A percentile compares a stretch with the other conserved stretches of the same genome.
Evolutionary conservation across 2,888 invertebrate genomes (phyloP).

Genomic region (Erannis defoliaria): DNA sequence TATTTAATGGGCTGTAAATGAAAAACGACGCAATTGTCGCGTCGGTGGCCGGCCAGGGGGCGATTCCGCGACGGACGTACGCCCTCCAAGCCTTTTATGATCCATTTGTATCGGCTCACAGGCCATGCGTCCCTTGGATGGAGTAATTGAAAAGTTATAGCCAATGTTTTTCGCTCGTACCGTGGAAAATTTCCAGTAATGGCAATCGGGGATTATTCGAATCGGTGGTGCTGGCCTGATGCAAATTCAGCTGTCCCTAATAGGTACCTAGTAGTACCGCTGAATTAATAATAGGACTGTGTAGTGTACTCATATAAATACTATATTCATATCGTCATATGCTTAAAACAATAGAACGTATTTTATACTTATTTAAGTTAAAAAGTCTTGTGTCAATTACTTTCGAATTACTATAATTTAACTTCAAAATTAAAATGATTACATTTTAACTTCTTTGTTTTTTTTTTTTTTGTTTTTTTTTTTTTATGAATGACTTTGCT

Average conservation of each 20-base stretch:
- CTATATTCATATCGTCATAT: no score
- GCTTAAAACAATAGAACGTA: no score
- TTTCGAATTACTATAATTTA: no score
- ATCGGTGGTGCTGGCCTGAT: background rate
- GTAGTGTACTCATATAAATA: no score
- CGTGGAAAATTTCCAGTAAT: constrained; percentile 1
- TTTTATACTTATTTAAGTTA: no score
- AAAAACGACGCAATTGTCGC: constrained; percentile 68
- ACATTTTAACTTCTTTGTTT: no score
- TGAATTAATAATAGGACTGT: no score
- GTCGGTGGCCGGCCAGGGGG: constrained; percentile 54
- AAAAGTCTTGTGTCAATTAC: no score
- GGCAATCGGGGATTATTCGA: constrained; percentile 9
- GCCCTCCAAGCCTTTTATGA: constrained; percentile 57
- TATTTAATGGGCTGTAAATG: constrained; percentile 76
- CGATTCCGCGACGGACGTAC: constrained; percentile 43
- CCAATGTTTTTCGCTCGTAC: constrained; percentile 19
- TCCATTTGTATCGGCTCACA: constrained; percentile 49
- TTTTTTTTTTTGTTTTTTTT: no score
- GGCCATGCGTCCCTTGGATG: constrained; percentile 26
- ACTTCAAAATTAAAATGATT: no score
- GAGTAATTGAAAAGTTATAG: constrained; percentile 42
- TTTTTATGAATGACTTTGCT: no score
- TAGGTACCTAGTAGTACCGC: no score
- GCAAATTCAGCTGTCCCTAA: background rate